These are phyloP conservation scores for Drosophila hydei DNA, from an alignment of 1,140 invertebrate genomes.

Conservation along the genomic window DNA sequence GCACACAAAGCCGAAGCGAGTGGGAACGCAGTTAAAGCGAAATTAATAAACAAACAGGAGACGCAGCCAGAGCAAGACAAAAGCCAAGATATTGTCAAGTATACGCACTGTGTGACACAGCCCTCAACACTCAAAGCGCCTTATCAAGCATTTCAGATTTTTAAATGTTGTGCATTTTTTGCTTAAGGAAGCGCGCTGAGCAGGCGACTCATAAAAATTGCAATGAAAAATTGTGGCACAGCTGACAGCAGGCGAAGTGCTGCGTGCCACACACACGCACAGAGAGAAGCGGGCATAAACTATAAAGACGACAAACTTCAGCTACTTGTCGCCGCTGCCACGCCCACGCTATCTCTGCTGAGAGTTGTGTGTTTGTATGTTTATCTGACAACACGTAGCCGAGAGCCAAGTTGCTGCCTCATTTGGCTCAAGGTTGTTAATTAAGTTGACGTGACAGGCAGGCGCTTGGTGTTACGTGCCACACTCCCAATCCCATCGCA, in stretches of 20 bases:
- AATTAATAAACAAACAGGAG: slow-evolving; percentile 46
- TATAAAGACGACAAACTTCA: slow-evolving; percentile 28
- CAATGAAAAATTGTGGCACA: slow-evolving; percentile 46
- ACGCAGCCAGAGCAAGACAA: not conserved
- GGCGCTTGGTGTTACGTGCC: slow-evolving; percentile 44
- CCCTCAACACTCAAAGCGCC: slow-evolving; percentile 3
- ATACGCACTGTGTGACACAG: slow-evolving; percentile 53
- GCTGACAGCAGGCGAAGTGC: not conserved
- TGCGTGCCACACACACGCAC: too few species aligned
- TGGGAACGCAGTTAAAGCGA: slow-evolving; percentile 18
- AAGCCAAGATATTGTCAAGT: slow-evolving; percentile 42
- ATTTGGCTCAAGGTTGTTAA: slow-evolving; percentile 63
- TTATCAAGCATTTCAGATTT: slow-evolving; percentile 70
- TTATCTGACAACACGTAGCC: slow-evolving; percentile 69
- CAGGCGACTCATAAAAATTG: slow-evolving; percentile 50
- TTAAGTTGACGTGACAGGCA: slow-evolving; percentile 57
- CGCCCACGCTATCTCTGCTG: slow-evolving; percentile 1
- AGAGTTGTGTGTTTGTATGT: slow-evolving; percentile 7
- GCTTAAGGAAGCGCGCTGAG: slow-evolving; percentile 48
- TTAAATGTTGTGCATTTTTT: slow-evolving; percentile 71
- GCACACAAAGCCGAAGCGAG: slow-evolving; percentile 8
- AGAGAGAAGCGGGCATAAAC: slow-evolving; percentile 3
- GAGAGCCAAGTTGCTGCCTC: slow-evolving; percentile 25
- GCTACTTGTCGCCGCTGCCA: slow-evolving; percentile 37
- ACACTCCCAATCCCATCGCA: slow-evolving; percentile 32